Conservation (phyloP, 2,113 vertebrate species). For the Ascaphus truei region DNA sequence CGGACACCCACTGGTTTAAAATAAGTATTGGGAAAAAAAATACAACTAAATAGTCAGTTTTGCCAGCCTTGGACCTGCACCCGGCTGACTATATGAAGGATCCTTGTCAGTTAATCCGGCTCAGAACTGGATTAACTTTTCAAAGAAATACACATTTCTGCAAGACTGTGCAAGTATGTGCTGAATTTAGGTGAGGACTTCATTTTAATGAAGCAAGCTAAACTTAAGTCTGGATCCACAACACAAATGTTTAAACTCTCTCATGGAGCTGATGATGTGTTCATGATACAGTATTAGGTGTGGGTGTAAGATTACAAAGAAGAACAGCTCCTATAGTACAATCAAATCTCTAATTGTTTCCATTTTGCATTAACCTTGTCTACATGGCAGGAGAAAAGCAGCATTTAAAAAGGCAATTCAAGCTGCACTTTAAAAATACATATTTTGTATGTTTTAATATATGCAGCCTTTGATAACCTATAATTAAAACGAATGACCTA, state of each 20-base stretch:
- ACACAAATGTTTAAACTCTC: not conserved
- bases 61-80: constrained; percentile 26
- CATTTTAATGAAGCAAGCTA: constrained; percentile 25
- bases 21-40: constrained; percentile 22
- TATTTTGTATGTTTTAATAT: too few relatives aligned
- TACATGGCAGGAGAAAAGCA: too few relatives aligned
- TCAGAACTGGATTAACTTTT: constrained; percentile 39
- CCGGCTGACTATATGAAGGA: constrained; percentile 33
- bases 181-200: constrained; percentile 10
- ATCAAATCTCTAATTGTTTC: too few relatives aligned
- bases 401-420: too few relatives aligned
- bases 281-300: too few relatives aligned
- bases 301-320: too few relatives aligned
- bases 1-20: constrained; percentile 35
- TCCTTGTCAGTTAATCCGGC: constrained; percentile 37
- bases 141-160: constrained; percentile 37
- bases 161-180: constrained; percentile 34
- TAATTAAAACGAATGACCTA: too few relatives aligned
- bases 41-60: constrained; percentile 34
- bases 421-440: too few relatives aligned
- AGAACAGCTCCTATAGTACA: too few relatives aligned
- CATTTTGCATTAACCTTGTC: too few relatives aligned
- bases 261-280: not conserved
- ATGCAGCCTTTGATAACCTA: too few relatives aligned
- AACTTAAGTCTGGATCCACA: constrained; percentile 10